Evolutionary conservation across 2,113 vertebrate genomes (phyloP).

Genomic region (Cephalophus harveyi): DNA sequence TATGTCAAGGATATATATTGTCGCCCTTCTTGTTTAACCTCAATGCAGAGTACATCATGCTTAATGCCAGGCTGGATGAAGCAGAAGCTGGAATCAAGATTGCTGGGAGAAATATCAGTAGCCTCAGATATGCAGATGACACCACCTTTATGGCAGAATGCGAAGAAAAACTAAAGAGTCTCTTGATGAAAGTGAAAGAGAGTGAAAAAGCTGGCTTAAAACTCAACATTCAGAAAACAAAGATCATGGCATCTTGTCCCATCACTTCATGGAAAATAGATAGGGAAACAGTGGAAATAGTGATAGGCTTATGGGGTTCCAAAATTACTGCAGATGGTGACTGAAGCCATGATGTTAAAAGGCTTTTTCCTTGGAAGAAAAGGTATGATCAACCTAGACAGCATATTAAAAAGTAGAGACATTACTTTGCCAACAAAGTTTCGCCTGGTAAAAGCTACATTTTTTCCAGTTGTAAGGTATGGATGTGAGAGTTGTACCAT

Average conservation of each 20-base stretch:
- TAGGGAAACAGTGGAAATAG: not conserved
- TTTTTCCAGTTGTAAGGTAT: not conserved
- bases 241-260: not conserved
- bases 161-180: not conserved
- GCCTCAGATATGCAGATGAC: not conserved
- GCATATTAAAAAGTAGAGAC: not conserved
- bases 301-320: not conserved
- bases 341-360: not conserved
- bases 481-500: not conserved
- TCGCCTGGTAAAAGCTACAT: accelerated
- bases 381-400: not conserved
- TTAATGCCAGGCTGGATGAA: not conserved
- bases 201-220: not conserved
- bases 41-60: not conserved
- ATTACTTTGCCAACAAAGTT: not conserved
- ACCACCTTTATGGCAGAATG: not conserved
- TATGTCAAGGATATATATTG: not conserved
- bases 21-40: not conserved
- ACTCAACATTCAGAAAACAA: not conserved
- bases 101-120: not conserved
- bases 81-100: not conserved
- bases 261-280: not conserved
- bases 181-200: not conserved
- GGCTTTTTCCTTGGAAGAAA: not conserved
- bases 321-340: not conserved